phyloP scores from a whole-genome alignment of 2,888 invertebrate species.

The Amblyjoppa proteus region DNA sequence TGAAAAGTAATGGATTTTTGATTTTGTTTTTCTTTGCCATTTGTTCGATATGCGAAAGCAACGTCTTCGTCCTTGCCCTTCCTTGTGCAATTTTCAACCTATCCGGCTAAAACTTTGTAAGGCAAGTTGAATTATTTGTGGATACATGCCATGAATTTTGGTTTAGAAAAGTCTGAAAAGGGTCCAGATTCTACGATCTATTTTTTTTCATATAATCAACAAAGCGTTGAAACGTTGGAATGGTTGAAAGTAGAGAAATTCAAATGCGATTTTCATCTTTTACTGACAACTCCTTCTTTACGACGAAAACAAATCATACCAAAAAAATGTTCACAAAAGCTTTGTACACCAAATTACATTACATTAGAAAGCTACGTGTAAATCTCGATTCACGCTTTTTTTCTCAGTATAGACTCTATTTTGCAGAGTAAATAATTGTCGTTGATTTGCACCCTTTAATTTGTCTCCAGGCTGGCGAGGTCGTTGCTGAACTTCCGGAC shows the following conservation, averaged over 20 bases:
- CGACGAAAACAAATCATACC: neutral
- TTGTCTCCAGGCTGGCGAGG: constrained; percentile 89
- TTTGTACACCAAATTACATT: neutral
- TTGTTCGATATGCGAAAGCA: neutral
- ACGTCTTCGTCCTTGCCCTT: neutral
- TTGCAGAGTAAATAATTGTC: neutral
- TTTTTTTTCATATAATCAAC: too few relatives aligned
- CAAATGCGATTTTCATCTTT: too few relatives aligned
- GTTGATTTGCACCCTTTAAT: constrained; percentile 52
- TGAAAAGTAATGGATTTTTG: too few relatives aligned
- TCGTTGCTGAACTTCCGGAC: constrained; percentile 96
- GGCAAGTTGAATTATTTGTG: neutral
- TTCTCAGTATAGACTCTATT: neutral
- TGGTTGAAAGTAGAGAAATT: too few relatives aligned
- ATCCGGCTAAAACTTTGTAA: neutral
- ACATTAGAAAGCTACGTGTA: neutral
- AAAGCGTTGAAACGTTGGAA: too few relatives aligned
- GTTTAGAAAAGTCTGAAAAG: too few relatives aligned
- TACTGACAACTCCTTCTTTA: too few relatives aligned
- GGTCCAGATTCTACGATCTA: too few relatives aligned
- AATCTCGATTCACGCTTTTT: neutral
- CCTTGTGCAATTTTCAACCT: neutral
- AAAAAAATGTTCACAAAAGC: neutral
- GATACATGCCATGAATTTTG: too few relatives aligned
- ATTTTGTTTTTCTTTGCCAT: too few relatives aligned